Percentiles rank a stretch among this genome's conserved stretches.
phyloP scores from a whole-genome alignment of 2,888 invertebrate genomes.

The Sinelater perroti region DNA sequence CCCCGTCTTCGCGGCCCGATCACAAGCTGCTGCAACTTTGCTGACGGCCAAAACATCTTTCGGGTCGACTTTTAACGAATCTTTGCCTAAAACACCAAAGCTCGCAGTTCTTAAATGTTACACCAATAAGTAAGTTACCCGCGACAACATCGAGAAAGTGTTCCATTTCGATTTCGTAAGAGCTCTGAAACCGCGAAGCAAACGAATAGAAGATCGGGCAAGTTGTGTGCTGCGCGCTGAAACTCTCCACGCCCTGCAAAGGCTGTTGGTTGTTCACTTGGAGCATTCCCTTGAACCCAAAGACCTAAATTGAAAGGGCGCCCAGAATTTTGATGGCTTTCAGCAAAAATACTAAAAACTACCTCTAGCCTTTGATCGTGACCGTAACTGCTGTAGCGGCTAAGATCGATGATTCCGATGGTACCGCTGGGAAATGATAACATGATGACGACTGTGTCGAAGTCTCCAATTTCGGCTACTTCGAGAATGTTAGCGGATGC shows the following conservation, averaged over 20 bases:
- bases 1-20: constrained; percentile 66
- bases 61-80: constrained; percentile 58
- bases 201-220: constrained; percentile 70
- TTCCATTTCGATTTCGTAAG: constrained; percentile 66
- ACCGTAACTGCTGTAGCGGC: constrained; percentile 69
- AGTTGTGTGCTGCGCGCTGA: constrained; percentile 57
- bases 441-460: constrained; percentile 69
- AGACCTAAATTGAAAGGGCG: too few relatives aligned
- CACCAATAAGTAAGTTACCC: constrained; percentile 53
- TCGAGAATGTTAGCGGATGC: constrained; percentile 68
- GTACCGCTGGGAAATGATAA: constrained; percentile 71
- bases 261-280: constrained; percentile 66
- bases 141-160: constrained; percentile 68
- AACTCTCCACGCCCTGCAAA: constrained; percentile 59
- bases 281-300: constrained; percentile 68
- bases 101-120: too few relatives aligned
- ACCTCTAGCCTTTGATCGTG: constrained; percentile 65
- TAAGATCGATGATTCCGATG: constrained; percentile 70
- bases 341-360: too few relatives aligned
- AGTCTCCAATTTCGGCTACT: constrained; percentile 68
- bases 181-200: constrained; percentile 66
- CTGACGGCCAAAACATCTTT: constrained; percentile 67
- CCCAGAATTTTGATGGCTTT: too few relatives aligned
- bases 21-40: constrained; percentile 67
- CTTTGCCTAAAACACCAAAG: constrained; percentile 54